These are phyloP conservation scores for Bambusicola thoracicus DNA, from an alignment of 2,113 vertebrate genomes.

Conservation along the genomic window DNA sequence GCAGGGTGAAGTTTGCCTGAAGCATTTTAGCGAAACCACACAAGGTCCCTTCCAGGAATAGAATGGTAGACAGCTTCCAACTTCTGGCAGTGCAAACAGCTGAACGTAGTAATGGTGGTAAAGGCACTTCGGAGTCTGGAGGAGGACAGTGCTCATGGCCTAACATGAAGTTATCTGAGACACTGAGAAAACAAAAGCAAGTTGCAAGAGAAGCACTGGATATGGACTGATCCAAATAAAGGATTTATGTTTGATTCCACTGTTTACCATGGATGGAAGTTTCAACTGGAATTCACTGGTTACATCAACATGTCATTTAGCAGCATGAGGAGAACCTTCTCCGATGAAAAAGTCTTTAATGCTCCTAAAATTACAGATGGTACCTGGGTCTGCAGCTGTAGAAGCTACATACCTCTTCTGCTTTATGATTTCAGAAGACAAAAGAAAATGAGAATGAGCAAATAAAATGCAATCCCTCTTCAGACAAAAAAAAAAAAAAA, in stretches of 20 bases:
- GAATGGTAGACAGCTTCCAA: not conserved
- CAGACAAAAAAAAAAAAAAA: not conserved
- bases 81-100: not conserved
- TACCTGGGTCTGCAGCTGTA: not conserved
- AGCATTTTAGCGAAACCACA: not conserved
- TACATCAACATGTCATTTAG: not conserved
- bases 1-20: not conserved
- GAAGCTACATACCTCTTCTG: not conserved
- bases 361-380: fast-evolving
- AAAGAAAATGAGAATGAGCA: not conserved
- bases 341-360: not conserved
- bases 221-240: not conserved
- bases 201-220: not conserved
- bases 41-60: not conserved
- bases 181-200: not conserved
- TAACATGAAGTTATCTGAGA: not conserved
- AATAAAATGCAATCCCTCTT: not conserved
- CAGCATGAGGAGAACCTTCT: not conserved
- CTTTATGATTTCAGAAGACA: not conserved
- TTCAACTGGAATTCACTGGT: not conserved
- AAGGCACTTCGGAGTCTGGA: not conserved
- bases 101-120: not conserved
- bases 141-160: not conserved
- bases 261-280: not conserved
- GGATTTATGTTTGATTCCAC: not conserved